Conservation (phyloP, 2,113 vertebrate genomes). For the Dicerorhinus sumatrensis region DNA sequence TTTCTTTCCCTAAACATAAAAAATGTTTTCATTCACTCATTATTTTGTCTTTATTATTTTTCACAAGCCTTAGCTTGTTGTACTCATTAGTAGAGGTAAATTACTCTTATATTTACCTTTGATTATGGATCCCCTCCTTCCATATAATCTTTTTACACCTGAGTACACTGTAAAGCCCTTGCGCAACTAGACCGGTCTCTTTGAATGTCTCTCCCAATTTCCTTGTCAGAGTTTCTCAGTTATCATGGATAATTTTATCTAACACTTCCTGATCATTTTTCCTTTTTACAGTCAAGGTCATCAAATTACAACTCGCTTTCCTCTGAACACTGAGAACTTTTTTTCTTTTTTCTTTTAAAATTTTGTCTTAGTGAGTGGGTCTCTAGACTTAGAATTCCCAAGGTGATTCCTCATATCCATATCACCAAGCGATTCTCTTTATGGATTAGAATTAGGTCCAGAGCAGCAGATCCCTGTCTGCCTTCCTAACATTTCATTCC, state of each 20-base stretch:
- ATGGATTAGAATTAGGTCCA: background rate
- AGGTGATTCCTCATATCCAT: background rate
- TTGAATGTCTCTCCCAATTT: background rate
- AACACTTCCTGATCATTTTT: constrained; percentile 18
- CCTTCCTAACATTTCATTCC: background rate
- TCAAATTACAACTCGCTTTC: constrained; percentile 1
- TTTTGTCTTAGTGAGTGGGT: background rate
- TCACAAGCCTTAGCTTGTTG: background rate
- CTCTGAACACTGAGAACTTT: background rate
- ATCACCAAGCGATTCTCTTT: background rate
- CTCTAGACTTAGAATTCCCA: background rate
- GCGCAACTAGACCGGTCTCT: background rate
- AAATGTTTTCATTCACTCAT: background rate
- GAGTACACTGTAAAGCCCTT: background rate
- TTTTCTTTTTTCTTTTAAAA: background rate
- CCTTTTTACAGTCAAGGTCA: constrained; percentile 15
- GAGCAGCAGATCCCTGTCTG: background rate
- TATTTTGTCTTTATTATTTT: background rate
- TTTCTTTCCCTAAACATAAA: background rate
- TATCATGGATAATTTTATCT: background rate
- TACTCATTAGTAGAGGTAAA: background rate
- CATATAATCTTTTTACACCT: background rate
- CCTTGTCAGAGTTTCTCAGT: background rate
- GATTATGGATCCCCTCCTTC: background rate
- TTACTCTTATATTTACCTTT: background rate